Evolutionary conservation across 2,113 vertebrate genomes (phyloP).

Genomic region (Mugil cephalus): DNA sequence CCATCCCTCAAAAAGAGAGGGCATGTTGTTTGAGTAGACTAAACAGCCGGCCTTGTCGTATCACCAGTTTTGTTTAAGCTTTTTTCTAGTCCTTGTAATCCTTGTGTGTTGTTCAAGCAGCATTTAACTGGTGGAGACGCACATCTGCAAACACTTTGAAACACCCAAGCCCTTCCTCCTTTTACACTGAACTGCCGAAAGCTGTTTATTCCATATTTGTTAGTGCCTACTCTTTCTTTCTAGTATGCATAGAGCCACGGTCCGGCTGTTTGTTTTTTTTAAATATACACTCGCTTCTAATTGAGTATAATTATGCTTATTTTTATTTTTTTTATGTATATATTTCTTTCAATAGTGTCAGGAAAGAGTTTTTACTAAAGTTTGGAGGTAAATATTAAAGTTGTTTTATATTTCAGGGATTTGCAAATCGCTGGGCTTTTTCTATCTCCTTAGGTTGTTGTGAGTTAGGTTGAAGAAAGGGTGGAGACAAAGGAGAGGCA

Average conservation of each 20-base stretch:
- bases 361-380: not conserved
- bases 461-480: constrained; percentile 55
- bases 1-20: constrained; percentile 62
- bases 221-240: constrained; percentile 29
- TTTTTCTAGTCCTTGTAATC: constrained; percentile 76
- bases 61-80: constrained; percentile 73
- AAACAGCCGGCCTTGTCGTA: constrained; percentile 71
- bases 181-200: constrained; percentile 42
- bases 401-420: not conserved
- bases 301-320: not conserved
- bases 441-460: constrained; percentile 59
- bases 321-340: not conserved
- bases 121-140: constrained; percentile 84
- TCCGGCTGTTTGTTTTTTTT: not conserved
- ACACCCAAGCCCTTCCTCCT: constrained; percentile 56
- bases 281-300: not conserved
- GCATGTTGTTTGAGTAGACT: constrained; percentile 74
- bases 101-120: constrained; percentile 80
- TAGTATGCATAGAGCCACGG: constrained; percentile 1
- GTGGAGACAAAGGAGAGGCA: constrained; percentile 60
- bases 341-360: not conserved
- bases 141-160: constrained; percentile 91
- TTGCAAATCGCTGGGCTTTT: constrained; percentile 57
- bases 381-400: not conserved
- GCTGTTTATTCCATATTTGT: constrained; percentile 59